phyloP scores from a whole-genome alignment of 2,113 vertebrate genomes.

The Symphodus melops region DNA sequence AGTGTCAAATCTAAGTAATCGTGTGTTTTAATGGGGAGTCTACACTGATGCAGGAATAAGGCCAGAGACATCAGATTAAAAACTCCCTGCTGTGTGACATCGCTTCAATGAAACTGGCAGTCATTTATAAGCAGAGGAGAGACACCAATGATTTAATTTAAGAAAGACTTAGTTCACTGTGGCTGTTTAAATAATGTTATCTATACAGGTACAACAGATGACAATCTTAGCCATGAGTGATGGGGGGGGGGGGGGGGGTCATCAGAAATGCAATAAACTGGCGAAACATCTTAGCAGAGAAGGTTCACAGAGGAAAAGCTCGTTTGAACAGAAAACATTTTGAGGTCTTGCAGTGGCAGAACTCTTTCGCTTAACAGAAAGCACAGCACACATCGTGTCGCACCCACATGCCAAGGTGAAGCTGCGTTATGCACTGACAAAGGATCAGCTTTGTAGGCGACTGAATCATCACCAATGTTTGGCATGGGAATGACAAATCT shows the following conservation, averaged over 20 bases:
- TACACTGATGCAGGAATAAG: background rate
- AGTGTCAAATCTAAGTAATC: background rate
- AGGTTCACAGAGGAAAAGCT: background rate
- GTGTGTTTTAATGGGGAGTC: background rate
- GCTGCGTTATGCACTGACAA: constrained; percentile 47
- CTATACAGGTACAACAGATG: too few species aligned
- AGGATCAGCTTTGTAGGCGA: constrained; percentile 44
- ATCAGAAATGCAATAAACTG: background rate
- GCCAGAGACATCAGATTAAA: background rate
- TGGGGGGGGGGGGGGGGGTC: background rate
- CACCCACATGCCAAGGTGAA: constrained; percentile 72
- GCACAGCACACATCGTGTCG: constrained; percentile 49
- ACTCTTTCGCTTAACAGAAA: constrained; percentile 44
- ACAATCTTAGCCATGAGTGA: background rate
- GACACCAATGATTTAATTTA: background rate
- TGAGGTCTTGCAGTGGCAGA: background rate
- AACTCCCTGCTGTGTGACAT: too few species aligned
- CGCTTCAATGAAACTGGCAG: too few species aligned
- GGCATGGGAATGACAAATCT: constrained; percentile 38
- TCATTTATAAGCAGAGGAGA: too few species aligned
- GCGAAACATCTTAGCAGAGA: background rate
- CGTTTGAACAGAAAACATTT: background rate
- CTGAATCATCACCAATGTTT: constrained; percentile 13
- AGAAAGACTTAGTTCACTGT: background rate
- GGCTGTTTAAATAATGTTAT: too few species aligned